Percentiles rank a stretch among this genome's conserved stretches.
Evolutionary conservation across 2,888 invertebrate species (phyloP).

Genomic region (Drosophila mulleri): DNA sequence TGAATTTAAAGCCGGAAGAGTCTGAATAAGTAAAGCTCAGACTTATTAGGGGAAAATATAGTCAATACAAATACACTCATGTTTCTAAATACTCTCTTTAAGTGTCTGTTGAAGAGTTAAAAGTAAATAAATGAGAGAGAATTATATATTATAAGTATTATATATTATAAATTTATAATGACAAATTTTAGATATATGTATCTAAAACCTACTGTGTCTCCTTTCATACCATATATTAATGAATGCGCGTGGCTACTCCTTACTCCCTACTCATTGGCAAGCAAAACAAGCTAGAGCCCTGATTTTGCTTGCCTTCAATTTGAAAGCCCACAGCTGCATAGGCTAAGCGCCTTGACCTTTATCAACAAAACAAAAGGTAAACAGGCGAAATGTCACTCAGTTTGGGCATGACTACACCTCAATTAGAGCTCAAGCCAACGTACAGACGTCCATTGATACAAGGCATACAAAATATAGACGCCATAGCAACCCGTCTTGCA

Average conservation of each 20-base stretch:
- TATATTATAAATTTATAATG: too few species aligned
- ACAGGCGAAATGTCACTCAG: neutral
- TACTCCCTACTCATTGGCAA: too few species aligned
- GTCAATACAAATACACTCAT: neutral
- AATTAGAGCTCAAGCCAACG: neutral
- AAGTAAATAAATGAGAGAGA: too few species aligned
- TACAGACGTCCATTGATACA: neutral
- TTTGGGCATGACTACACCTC: neutral
- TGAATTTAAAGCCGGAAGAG: neutral
- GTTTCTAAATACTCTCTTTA: neutral
- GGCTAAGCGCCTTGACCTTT: neutral
- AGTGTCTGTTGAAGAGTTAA: too few species aligned
- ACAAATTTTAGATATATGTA: too few species aligned
- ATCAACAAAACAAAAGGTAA: neutral
- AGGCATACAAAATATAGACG: neutral
- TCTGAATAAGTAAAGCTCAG: fast-evolving
- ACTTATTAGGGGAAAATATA: neutral
- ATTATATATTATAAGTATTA: too few species aligned
- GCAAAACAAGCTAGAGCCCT: neutral
- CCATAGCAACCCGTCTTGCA: neutral
- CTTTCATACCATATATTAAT: too few species aligned
- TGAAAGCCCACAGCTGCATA: neutral
- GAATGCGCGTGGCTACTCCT: too few species aligned
- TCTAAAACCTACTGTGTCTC: too few species aligned
- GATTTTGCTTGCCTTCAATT: neutral